phyloP scores from a whole-genome alignment of 2,888 invertebrate species.

The Spilosoma lubricipeda region DNA sequence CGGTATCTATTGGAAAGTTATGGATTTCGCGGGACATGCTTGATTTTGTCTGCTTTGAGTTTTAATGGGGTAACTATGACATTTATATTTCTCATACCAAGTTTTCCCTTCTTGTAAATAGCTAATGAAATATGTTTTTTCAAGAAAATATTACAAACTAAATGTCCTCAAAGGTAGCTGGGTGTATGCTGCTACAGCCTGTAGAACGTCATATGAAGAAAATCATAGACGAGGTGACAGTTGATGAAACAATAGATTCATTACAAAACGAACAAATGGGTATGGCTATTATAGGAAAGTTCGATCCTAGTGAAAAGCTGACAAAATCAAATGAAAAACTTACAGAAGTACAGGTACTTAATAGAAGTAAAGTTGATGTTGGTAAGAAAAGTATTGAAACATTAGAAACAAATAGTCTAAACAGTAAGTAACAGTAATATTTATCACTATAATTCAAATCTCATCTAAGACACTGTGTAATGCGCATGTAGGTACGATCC shows the following conservation, averaged over 20 bases:
- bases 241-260: slow-evolving; percentile 73
- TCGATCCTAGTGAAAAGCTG: slow-evolving; percentile 56
- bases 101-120: not conserved
- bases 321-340: slow-evolving; percentile 47
- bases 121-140: not conserved
- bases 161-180: slow-evolving; percentile 78
- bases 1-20: slow-evolving; percentile 88
- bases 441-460: not conserved
- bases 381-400: slow-evolving; percentile 57
- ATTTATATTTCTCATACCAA: not conserved
- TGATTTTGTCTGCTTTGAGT: slow-evolving; percentile 88
- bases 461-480: not conserved
- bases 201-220: slow-evolving; percentile 85
- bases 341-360: slow-evolving; percentile 49
- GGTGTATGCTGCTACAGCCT: slow-evolving; percentile 86
- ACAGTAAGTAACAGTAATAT: slow-evolving; percentile 55
- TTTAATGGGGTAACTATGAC: slow-evolving; percentile 86
- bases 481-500: not conserved
- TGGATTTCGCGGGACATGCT: slow-evolving; percentile 88
- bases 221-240: slow-evolving; percentile 70
- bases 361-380: slow-evolving; percentile 46
- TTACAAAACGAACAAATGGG: slow-evolving; percentile 68
- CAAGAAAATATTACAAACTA: not conserved
- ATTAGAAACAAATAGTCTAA: slow-evolving; percentile 56
- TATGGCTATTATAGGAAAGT: slow-evolving; percentile 63